Evolutionary conservation across 1,140 invertebrate genomes (phyloP), one percentile per base, ranked within the genome.

Genomic region (Olivierus martensii): DNA sequence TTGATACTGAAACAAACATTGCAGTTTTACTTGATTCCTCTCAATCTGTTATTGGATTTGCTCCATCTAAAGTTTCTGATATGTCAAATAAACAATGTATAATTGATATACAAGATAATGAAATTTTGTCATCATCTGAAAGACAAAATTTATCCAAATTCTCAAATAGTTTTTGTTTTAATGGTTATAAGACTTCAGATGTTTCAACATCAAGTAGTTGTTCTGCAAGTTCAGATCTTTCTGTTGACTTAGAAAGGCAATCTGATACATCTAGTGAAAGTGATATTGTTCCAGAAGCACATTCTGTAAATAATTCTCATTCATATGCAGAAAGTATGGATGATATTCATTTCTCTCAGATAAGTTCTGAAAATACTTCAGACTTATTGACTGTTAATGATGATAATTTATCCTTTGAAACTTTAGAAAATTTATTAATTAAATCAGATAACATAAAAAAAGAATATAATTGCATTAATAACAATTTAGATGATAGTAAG

Each of bases 1-100:
- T 77, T 19, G 72, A 78, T 58, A 75, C 68, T 0, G 65, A 68
- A 58, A 77, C 76, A 2, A 75, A 77, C 54, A 63, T 70, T 62
- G 75, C 71, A 35, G 67, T 70, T 14, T 54, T 77, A 0, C 59
- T 75, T 1, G 73, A 76, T 56, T 52, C 64, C 49, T 66, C 36
- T 59, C 62, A 48, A 61, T 63, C 42, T 60, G 60, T 43, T 51
- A 58, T 41, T 19, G 7, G 58, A 57, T 19, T 62, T 61, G 58
- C 61, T 52, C 52, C 48, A 57, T 59, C 39, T 53, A 60, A 21
- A 53, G 66, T 41, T 57, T 63, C 14, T 56, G 66, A 21, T 55
- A 56, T 19, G 56, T 28, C 28, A 28, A 28, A 9, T 28, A 28
- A 28, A 28, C 28, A 28, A 9, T 28, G 28, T 28, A 28, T 28